These are phyloP conservation scores for Erinaceus europaeus DNA, from an alignment of 2,113 vertebrate species.

Conservation along the genomic window DNA sequence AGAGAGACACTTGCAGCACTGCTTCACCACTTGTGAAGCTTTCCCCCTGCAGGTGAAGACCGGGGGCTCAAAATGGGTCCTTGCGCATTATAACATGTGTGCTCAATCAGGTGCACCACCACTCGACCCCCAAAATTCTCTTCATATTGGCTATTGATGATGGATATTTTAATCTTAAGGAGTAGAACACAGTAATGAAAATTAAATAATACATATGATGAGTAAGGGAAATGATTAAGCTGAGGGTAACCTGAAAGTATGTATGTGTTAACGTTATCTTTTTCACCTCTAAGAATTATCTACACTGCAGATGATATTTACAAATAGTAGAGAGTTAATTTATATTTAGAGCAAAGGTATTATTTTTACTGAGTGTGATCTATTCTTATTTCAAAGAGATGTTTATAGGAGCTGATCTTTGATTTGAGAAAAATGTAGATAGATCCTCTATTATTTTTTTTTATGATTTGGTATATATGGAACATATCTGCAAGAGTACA, in stretches of 20 bases:
- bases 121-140: too few relatives aligned
- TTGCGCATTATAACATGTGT: too few relatives aligned
- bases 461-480: not conserved
- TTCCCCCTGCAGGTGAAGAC: too few relatives aligned
- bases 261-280: not conserved
- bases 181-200: not conserved
- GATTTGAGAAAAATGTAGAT: not conserved
- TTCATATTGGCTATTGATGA: not conserved
- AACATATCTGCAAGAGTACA: not conserved
- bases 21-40: too few relatives aligned
- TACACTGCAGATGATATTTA: not conserved
- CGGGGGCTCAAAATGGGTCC: too few relatives aligned
- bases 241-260: not conserved
- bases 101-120: too few relatives aligned
- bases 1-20: too few relatives aligned
- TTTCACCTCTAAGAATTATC: conserved; percentile 13
- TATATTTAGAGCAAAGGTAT: not conserved
- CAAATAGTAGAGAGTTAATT: not conserved
- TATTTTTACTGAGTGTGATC: not conserved
- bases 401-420: not conserved
- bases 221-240: not conserved
- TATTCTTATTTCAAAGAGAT: not conserved
- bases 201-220: not conserved
- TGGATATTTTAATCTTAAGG: not conserved
- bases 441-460: not conserved